phyloP scores from a whole-genome alignment of 1,140 invertebrate genomes.

The Neoseiulus cucumeris region DNA sequence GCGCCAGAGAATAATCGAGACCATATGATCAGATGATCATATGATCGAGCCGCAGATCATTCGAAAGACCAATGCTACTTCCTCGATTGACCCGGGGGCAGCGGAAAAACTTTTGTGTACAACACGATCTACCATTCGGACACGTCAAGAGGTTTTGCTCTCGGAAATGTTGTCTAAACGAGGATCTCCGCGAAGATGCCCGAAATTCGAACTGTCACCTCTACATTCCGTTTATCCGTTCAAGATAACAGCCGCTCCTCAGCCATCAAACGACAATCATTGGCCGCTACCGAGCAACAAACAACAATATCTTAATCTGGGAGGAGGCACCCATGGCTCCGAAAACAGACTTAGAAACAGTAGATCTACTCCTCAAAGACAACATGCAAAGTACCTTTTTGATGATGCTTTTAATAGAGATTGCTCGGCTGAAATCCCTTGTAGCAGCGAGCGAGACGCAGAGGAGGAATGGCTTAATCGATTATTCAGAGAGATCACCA shows the following conservation, averaged over 20 bases:
- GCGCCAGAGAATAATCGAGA: too few species aligned
- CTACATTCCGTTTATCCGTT: conserved; percentile 15
- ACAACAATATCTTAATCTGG: conserved; percentile 18
- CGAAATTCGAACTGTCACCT: conserved; percentile 19
- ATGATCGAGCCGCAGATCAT: too few species aligned
- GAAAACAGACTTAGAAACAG: conserved; percentile 15
- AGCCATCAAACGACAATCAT: conserved; percentile 6
- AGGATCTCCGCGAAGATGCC: conserved; percentile 20
- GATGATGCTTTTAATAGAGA: too few species aligned
- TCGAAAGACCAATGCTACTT: conserved; percentile 15
- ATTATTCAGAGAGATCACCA: too few species aligned
- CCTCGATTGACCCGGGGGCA: conserved; percentile 22
- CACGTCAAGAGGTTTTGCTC: conserved; percentile 11
- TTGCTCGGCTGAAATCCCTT: too few species aligned
- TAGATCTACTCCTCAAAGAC: conserved; percentile 19
- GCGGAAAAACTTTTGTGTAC: conserved; percentile 27
- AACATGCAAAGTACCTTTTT: conserved; percentile 16
- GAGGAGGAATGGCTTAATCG: too few species aligned
- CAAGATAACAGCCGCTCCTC: conserved; percentile 16
- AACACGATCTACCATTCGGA: conserved; percentile 15
- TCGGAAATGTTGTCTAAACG: conserved; percentile 12
- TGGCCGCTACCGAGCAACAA: conserved; percentile 15
- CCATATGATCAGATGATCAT: too few species aligned
- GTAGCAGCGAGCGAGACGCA: too few species aligned
- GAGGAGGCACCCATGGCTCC: conserved; percentile 22